Evolutionary conservation across 2,888 invertebrate species (phyloP).

Genomic region (Leptopilina drosophilae): DNA sequence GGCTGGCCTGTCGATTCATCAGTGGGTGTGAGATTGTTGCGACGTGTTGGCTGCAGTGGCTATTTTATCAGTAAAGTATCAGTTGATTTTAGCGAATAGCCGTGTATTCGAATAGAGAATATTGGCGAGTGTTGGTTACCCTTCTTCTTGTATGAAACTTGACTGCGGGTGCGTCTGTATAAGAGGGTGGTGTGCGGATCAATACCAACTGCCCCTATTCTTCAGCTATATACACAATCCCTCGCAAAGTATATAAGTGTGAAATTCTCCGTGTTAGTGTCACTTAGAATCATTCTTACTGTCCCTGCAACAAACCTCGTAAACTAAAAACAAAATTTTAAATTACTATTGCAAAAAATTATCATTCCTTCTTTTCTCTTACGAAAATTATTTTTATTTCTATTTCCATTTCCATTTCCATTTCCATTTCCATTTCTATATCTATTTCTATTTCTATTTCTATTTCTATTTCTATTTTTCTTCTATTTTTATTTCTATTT

Average conservation of each 20-base stretch:
- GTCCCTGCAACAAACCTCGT: conserved; percentile 12
- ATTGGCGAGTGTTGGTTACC: conserved; percentile 18
- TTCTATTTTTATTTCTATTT: too few species aligned
- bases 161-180: conserved; percentile 58
- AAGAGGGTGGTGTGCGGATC: conserved; percentile 70
- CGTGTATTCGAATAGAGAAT: conserved; percentile 29
- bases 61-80: conserved; percentile 37
- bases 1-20: conserved; percentile 33
- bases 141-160: conserved; percentile 46
- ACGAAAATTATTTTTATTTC: too few species aligned
- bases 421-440: too few species aligned
- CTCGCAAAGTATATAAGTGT: conserved; percentile 43
- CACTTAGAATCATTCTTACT: conserved; percentile 9
- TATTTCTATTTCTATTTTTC: too few species aligned
- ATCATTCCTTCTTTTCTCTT: too few species aligned
- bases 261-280: conserved; percentile 24
- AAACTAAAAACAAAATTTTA: not conserved
- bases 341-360: too few species aligned
- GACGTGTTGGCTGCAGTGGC: conserved; percentile 27
- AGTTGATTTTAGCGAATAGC: conserved; percentile 20
- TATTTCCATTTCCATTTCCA: too few species aligned
- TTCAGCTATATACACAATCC: conserved; percentile 61
- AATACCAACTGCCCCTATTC: conserved; percentile 75
- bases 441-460: too few species aligned
- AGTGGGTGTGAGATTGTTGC: conserved; percentile 36